Conservation (phyloP, 2,888 invertebrate genomes). For the Leucania comma region DNA sequence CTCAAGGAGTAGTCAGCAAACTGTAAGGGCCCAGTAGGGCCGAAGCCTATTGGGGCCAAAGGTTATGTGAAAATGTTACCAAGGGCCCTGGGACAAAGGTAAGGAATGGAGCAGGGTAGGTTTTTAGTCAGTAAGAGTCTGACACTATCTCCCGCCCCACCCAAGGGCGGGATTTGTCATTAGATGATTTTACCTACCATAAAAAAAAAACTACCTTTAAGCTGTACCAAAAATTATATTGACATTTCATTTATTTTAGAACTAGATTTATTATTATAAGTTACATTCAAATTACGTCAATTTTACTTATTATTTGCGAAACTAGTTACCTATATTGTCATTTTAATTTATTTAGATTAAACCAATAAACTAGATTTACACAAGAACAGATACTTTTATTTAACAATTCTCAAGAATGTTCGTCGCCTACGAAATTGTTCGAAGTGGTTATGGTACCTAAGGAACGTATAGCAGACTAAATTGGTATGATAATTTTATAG, state of each 20-base stretch:
- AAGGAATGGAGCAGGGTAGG: no score
- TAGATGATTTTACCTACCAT: no score
- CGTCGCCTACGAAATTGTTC: neutral
- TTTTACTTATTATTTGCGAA: constrained; percentile 4
- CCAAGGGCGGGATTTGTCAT: no score
- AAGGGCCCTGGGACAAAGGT: no score
- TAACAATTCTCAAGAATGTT: constrained; percentile 8
- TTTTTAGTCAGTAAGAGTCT: no score
- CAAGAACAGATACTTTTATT: constrained; percentile 32
- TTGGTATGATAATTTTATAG: neutral
- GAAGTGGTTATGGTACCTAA: neutral
- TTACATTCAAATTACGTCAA: constrained; percentile 5
- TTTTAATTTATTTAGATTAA: constrained; percentile 42
- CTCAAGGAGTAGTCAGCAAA: no score
- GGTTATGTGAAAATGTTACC: no score
- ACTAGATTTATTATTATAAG: constrained; percentile 2
- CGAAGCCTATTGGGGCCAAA: no score
- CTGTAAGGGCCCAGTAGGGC: no score
- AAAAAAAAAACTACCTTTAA: no score
- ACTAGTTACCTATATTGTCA: neutral
- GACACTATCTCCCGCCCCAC: no score
- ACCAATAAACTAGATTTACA: constrained; percentile 38
- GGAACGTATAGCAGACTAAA: neutral
- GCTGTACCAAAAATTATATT: constrained; percentile 5
- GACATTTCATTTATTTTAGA: constrained; percentile 8